A percentile compares a stretch with the other conserved stretches of the same genome.
Conservation (phyloP, 2,888 invertebrate species). For the Papilio demoleus region DNA sequence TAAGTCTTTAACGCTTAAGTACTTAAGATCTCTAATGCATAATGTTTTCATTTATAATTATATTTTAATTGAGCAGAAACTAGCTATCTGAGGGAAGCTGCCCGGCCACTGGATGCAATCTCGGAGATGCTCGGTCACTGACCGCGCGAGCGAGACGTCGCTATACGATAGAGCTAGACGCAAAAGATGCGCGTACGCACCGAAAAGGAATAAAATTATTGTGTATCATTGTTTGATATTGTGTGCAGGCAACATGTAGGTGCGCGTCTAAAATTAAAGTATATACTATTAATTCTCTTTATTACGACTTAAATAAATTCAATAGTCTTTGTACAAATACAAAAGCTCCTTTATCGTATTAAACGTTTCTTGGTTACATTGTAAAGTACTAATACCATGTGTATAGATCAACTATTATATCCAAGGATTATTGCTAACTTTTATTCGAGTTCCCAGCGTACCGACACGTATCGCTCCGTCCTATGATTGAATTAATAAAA, state of each 20-base stretch:
- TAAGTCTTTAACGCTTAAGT: background rate
- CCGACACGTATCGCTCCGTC: constrained; percentile 61
- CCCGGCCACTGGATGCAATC: constrained; percentile 81
- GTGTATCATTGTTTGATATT: constrained; percentile 75
- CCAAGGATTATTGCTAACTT: constrained; percentile 58
- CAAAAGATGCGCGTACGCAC: constrained; percentile 80
- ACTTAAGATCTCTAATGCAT: too few relatives aligned
- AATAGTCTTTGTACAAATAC: constrained; percentile 23
- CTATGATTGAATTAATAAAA: constrained; percentile 38
- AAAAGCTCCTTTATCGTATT: constrained; percentile 16
- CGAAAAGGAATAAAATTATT: constrained; percentile 81
- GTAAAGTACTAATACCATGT: constrained; percentile 25
- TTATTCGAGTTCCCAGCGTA: constrained; percentile 69
- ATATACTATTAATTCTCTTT: constrained; percentile 31
- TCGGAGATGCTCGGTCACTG: constrained; percentile 79
- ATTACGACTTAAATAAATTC: constrained; percentile 2
- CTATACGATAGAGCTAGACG: constrained; percentile 63
- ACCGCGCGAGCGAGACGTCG: constrained; percentile 70
- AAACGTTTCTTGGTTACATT: constrained; percentile 5
- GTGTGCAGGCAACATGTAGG: constrained; percentile 64
- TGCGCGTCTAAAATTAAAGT: constrained; percentile 53
- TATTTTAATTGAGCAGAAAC: constrained; percentile 78
- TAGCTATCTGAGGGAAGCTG: constrained; percentile 79
- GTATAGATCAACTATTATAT: constrained; percentile 59
- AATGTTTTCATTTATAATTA: constrained; percentile 52